Conservation (phyloP, 2,797 vertebrate genomes). For the Graptemys geographica region DNA sequence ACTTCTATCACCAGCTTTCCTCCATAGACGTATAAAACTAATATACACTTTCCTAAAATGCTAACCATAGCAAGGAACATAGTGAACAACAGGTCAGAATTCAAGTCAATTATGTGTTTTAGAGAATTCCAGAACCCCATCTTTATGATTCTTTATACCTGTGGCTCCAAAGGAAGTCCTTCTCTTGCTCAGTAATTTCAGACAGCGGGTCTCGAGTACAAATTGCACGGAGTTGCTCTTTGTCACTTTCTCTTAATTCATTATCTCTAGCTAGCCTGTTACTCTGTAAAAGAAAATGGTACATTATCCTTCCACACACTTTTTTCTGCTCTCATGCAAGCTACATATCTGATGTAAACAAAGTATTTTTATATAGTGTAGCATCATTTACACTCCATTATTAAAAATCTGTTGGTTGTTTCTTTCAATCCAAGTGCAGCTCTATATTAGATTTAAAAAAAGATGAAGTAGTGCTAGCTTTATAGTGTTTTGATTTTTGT, state of each 20-base stretch:
- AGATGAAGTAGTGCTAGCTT: neutral
- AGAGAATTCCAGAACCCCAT: neutral
- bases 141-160: slow-evolving; percentile 80
- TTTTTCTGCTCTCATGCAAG: neutral
- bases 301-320: neutral
- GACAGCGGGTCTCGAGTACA: slow-evolving; percentile 95
- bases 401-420: neutral
- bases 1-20: neutral
- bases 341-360: neutral
- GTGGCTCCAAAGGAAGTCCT: slow-evolving; percentile 98
- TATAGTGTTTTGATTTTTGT: neutral
- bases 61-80: neutral
- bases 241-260: slow-evolving; percentile 92
- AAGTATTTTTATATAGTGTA: neutral
- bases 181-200: slow-evolving; percentile 99
- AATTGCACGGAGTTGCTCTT: slow-evolving; percentile 93
- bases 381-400: neutral
- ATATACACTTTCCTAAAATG: neutral
- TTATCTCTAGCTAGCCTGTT: slow-evolving; percentile 95
- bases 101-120: neutral
- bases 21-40: neutral
- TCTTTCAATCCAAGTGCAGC: neutral
- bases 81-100: neutral
- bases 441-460: neutral
- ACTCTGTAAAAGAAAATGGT: slow-evolving; percentile 84